Base-by-base conservation (phyloP, 2,113 vertebrate species). In the Ploceus nigricollis region DNA sequence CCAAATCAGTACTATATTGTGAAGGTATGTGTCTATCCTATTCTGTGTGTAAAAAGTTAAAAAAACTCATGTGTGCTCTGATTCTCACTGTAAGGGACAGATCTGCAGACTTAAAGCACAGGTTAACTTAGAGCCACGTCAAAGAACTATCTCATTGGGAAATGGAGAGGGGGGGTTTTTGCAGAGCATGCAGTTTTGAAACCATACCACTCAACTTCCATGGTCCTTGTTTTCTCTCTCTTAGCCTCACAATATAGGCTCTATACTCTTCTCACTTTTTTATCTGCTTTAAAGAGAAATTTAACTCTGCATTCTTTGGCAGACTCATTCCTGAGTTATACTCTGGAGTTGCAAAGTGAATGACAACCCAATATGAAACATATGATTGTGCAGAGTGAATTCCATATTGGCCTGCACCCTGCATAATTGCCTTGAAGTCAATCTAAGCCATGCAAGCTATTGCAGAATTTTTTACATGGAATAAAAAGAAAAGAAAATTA, bases 301-400 rank as follows among this genome's bases (percentile, higher is more conserved):
- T 33, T 73, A 77, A 39, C 24, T 81, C 33, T 19, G 4, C 10
- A 50, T 35, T 42, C 30, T 82, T 88, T 79, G 71, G 27, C 0
- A 1, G 33, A 33, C 50, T 69, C 35, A 42, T 79, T 82, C 61
- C 25, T 35, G 57, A 79, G 50, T 68, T 85, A 85, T 65, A 89
- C 48, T 65, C 65, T 80, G 54, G 30, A 87, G 87, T 82, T 82
- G 90, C 0, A 0, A 88, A 91, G 50, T 53, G 64, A 93, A 94
- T 85, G 84, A 89, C 81, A 95, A 42, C 11, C 45, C 70, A 85
- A 47, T 82, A 88, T 63, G 42, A 94, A 94, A 77, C 89, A 82
- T 92, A 69, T 65, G 73, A 90, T 70, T 47, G 45, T 54, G 10
- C 45, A 85, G 81, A 94, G 42, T n/a, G 20, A 91, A 93, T 90